Base-by-base conservation (phyloP, 2,113 vertebrate species). In the Oreochromis tanganicae region DNA sequence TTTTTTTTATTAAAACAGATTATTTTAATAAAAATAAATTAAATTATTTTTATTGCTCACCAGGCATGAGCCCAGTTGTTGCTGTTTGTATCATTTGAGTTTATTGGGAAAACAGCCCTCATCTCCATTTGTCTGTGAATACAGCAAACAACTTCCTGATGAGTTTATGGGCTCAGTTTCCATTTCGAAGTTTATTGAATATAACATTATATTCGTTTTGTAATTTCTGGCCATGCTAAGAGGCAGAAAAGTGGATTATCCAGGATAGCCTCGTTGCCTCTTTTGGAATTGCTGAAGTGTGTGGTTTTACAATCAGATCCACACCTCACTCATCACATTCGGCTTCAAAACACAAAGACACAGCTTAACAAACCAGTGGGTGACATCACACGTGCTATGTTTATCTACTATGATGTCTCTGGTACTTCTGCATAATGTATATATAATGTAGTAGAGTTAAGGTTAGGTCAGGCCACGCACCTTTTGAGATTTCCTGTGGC, bases 51-150 rank as follows among this genome's bases (percentile, higher is more conserved):
- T 75, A 75, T 48, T 75, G 68, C 2, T 27, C 5, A 75, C 41
- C 24, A 50, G 16, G 14, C 43, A 29, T 75, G 43, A 48, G 5
- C 71, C 24, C 5, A 12, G 71, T 46, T 16, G 68, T 46, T 29
- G 41, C 68, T 27, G 46, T 73, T 73, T 46, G 66, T 46, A 27
- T 46, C 5, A 0, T 75, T 27, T 48, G 14, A 75, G 68, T 75
- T 17, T 75, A 75, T 17, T 27, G 41, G 0, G 68, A 29, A 73
- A 73, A 1, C 2, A 0, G 16, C 21, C 13, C 13, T 48, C 43
- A 19, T 48, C 24, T 75, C 41, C 71, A 48, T 17, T 50, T 19
- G 14, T 75, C 71, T 75, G 5, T 27, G 43, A 75, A 48, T 29
- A 29, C 24, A 75, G 43, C 16, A 78, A 78, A 78, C 9, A 48